Evolutionary conservation across 2,888 invertebrate species (phyloP).

Genomic region (Monopis laevigella): DNA sequence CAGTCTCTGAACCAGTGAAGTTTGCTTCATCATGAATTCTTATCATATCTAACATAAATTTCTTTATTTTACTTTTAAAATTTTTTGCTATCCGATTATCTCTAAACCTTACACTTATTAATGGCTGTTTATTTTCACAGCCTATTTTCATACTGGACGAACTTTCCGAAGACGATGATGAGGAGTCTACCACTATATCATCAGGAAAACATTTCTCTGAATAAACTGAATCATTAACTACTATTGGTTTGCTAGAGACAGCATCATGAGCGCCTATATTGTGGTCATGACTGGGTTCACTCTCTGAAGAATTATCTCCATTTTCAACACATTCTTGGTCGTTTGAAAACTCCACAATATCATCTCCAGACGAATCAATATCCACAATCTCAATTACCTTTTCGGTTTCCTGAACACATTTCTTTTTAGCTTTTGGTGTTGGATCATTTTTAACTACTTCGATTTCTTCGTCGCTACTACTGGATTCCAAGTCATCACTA

Average conservation of each 20-base stretch:
- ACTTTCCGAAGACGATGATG: neutral
- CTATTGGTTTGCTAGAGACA: slow-evolving; percentile 24
- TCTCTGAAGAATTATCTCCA: slow-evolving; percentile 33
- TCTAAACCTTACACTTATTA: slow-evolving; percentile 53
- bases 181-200: neutral
- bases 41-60: slow-evolving; percentile 51
- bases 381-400: slow-evolving; percentile 27
- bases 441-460: neutral
- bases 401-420: slow-evolving; percentile 19
- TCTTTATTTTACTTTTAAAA: slow-evolving; percentile 54
- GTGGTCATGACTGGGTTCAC: neutral
- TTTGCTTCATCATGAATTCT: slow-evolving; percentile 34
- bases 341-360: slow-evolving; percentile 1
- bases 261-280: too few species aligned
- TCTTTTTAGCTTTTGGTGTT: neutral
- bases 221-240: slow-evolving; percentile 18
- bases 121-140: slow-evolving; percentile 47
- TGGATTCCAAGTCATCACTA: slow-evolving; percentile 52
- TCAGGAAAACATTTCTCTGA: too few species aligned
- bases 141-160: slow-evolving; percentile 21
- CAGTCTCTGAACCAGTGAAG: slow-evolving; percentile 30
- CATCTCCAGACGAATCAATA: slow-evolving; percentile 27
- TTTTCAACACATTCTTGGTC: too few species aligned
- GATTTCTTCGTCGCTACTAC: slow-evolving; percentile 48
- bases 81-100: slow-evolving; percentile 44